Evolutionary conservation across 64 coral and sea anemone genomes (phyloP).

Genomic region (Porites lutea): DNA sequence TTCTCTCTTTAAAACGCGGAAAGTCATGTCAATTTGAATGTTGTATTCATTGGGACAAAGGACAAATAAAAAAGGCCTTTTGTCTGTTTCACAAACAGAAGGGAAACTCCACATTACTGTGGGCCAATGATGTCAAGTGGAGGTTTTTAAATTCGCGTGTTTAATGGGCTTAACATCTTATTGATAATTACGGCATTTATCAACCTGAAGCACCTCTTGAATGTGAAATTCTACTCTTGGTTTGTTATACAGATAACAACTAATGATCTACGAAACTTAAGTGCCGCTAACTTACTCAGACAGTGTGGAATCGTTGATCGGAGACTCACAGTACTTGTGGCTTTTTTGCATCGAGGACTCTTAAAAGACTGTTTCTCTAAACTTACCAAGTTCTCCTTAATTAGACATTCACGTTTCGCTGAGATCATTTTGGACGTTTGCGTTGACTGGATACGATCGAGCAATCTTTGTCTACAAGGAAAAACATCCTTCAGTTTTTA

Average conservation of each 20-base stretch:
- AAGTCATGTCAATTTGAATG: constrained; percentile 22
- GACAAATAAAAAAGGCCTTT: background rate
- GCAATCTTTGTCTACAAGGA: too few relatives aligned
- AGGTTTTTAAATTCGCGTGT: background rate
- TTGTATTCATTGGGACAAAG: background rate
- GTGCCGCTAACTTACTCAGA: background rate
- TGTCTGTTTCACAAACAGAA: constrained; percentile 16
- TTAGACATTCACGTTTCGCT: too few relatives aligned
- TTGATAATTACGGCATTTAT: constrained; percentile 24
- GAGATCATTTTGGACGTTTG: too few relatives aligned
- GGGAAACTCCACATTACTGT: background rate
- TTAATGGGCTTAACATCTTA: constrained; percentile 45
- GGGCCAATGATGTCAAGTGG: background rate
- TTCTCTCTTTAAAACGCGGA: background rate
- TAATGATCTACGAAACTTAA: background rate
- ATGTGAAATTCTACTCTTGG: constrained; percentile 38
- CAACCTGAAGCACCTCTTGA: constrained; percentile 14
- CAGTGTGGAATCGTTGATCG: background rate
- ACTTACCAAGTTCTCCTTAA: too few relatives aligned
- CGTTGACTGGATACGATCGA: too few relatives aligned
- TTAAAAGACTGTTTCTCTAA: background rate
- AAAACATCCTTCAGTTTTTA: too few relatives aligned
- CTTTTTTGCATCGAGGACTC: background rate
- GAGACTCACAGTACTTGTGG: background rate
- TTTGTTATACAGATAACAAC: background rate